Conservation (phyloP, 92 coral and sea anemone genomes). For the Actinernus sp. region DNA sequence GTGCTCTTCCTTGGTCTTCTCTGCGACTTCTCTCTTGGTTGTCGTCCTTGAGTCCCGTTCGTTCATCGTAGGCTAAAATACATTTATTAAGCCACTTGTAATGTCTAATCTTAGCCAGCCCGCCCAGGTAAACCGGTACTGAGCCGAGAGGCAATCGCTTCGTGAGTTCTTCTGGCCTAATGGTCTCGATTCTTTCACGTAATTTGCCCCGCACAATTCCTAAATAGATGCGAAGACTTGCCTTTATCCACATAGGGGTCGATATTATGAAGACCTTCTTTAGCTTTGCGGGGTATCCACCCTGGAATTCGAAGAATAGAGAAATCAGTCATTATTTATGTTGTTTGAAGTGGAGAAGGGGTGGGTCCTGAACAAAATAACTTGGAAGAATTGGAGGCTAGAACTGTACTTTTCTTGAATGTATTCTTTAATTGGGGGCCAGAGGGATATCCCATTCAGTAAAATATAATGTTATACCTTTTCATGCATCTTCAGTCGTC, state of each 20-base stretch:
- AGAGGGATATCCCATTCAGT: too few species aligned
- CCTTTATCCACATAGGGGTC: conserved; percentile 51
- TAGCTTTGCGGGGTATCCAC: conserved; percentile 48
- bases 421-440: too few species aligned
- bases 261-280: conserved; percentile 44
- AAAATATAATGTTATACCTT: too few species aligned
- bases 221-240: conserved; percentile 23
- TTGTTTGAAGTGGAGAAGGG: too few species aligned
- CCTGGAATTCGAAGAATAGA: too few species aligned
- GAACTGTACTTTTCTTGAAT: too few species aligned
- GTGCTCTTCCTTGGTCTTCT: too few species aligned
- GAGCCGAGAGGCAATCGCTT: conserved; percentile 27
- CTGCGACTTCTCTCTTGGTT: too few species aligned
- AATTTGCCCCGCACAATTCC: conserved; percentile 26
- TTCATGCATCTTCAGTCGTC: too few species aligned
- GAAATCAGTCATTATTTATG: too few species aligned
- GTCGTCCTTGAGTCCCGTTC: neutral
- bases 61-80: conserved; percentile 5
- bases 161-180: conserved; percentile 13
- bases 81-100: conserved; percentile 16
- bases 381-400: too few species aligned
- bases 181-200: conserved; percentile 21
- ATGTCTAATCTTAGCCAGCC: conserved; percentile 10
- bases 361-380: too few species aligned
- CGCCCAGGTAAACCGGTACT: conserved; percentile 45